These are phyloP conservation scores for Austrofundulus limnaeus DNA, from an alignment of 2,113 vertebrate species.

Conservation along the genomic window DNA sequence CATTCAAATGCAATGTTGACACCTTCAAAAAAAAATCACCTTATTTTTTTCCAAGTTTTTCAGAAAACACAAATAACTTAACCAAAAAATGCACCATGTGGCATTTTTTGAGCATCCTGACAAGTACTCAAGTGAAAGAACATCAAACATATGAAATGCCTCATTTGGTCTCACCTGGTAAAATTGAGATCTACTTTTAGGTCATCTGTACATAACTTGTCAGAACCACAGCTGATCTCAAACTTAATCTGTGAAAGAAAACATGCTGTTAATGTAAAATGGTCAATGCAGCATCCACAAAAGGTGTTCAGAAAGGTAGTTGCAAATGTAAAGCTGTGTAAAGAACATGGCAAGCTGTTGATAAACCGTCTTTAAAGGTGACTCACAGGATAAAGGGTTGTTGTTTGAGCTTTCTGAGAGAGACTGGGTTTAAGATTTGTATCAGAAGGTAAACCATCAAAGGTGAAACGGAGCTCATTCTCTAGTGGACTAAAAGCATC, in stretches of 20 bases:
- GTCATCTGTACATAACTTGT: conserved; percentile 79
- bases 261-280: background rate
- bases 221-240: conserved; percentile 84
- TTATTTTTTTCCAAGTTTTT: no score
- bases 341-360: no score
- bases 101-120: no score
- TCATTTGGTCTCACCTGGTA: conserved; percentile 66
- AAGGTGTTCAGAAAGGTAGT: no score
- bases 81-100: no score
- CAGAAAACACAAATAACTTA: no score
- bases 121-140: no score
- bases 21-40: no score
- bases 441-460: conserved; percentile 48
- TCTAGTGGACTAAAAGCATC: conserved; percentile 66
- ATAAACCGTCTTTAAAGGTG: background rate
- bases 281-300: no score
- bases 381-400: conserved; percentile 60
- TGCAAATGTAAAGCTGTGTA: no score
- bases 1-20: no score
- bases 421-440: conserved; percentile 56
- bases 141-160: background rate
- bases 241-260: conserved; percentile 78
- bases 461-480: conserved; percentile 71
- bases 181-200: conserved; percentile 80
- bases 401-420: conserved; percentile 32